A percentile compares a stretch with the other conserved stretches of the same genome.
Evolutionary conservation across 1,140 invertebrate genomes (phyloP).

Genomic region (Drosophila varians): DNA sequence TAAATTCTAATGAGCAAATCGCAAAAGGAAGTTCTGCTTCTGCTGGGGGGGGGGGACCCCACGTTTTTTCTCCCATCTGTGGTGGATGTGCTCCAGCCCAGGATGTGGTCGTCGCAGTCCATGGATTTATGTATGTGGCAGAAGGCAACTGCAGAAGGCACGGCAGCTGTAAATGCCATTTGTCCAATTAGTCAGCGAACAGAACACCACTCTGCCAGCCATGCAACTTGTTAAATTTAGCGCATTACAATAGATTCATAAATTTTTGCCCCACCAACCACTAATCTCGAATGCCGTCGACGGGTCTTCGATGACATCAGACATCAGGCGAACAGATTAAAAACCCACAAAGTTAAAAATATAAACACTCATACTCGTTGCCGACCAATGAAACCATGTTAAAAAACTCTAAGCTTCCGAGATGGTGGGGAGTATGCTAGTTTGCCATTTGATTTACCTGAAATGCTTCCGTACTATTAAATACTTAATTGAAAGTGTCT

Average conservation of each 20-base stretch:
- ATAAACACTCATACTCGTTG: slow-evolving; percentile 67
- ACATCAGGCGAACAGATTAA: slow-evolving; percentile 31
- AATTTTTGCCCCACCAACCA: slow-evolving; percentile 60
- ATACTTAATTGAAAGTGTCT: no score
- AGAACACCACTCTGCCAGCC: slow-evolving; percentile 18
- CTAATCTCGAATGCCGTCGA: slow-evolving; percentile 57
- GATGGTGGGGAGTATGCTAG: not conserved
- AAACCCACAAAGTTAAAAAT: slow-evolving; percentile 39
- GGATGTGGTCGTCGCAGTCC: slow-evolving; percentile 67
- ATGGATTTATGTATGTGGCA: slow-evolving; percentile 79
- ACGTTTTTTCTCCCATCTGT: not conserved
- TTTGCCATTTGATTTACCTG: not conserved
- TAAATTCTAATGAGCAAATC: slow-evolving; percentile 82
- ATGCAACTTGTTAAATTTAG: slow-evolving; percentile 79
- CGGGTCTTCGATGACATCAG: slow-evolving; percentile 52
- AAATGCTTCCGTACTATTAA: not conserved
- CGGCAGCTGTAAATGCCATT: slow-evolving; percentile 79
- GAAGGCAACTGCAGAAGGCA: slow-evolving; percentile 33
- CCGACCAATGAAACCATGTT: slow-evolving; percentile 42
- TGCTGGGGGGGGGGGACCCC: no score
- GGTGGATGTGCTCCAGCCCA: slow-evolving; percentile 34
- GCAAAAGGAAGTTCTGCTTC: slow-evolving; percentile 75
- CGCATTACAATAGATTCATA: slow-evolving; percentile 76
- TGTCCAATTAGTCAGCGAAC: slow-evolving; percentile 75
- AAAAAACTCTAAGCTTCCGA: slow-evolving; percentile 1